These are phyloP conservation scores for Brachylomia viminalis DNA, from an alignment of 2,888 invertebrate genomes.

Conservation along the genomic window DNA sequence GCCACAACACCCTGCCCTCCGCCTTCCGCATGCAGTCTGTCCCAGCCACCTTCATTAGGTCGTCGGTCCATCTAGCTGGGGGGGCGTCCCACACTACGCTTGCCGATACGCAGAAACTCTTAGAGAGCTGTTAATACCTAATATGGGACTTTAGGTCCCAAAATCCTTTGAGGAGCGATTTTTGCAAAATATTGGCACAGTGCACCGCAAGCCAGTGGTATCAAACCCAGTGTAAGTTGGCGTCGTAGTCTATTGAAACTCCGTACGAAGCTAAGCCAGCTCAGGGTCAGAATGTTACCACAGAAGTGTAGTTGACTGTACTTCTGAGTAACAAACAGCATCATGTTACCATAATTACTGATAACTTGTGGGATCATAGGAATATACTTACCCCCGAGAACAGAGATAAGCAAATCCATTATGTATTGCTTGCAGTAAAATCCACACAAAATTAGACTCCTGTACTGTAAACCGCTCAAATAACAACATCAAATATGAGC, in stretches of 20 bases:
- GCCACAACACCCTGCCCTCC: no score
- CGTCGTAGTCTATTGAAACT: no score
- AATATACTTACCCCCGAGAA: no score
- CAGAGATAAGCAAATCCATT: not conserved
- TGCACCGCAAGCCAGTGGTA: no score
- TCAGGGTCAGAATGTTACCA: not conserved
- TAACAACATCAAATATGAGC: constrained; percentile 58
- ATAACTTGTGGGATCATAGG: not conserved
- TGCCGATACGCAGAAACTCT: no score
- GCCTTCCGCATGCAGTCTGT: no score
- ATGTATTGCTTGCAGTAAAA: constrained; percentile 19
- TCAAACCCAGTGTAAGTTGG: no score
- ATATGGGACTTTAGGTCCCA: not conserved
- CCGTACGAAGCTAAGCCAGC: no score
- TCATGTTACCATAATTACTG: not conserved
- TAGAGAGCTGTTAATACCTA: not conserved
- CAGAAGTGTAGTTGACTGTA: not conserved
- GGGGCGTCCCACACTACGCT: no score
- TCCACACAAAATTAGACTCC: constrained; percentile 29
- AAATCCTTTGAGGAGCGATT: not conserved
- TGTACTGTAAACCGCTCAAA: constrained; percentile 28
- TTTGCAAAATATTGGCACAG: no score
- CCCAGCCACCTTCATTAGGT: no score
- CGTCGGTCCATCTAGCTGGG: no score
- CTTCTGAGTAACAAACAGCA: not conserved